phyloP scores from a whole-genome alignment of 1,140 invertebrate genomes.

The Leptinotarsa lineolata region DNA sequence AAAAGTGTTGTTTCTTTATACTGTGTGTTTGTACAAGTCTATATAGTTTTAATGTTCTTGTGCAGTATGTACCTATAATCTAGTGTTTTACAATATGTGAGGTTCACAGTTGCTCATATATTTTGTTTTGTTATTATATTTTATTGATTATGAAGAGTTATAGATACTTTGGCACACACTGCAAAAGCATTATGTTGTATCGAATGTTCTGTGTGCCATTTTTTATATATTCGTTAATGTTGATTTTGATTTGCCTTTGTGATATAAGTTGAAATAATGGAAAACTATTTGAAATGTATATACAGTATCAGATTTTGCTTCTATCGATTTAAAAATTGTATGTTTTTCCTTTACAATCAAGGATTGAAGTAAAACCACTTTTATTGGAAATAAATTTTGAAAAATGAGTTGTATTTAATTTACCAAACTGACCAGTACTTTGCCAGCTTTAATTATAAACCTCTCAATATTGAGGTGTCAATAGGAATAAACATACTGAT shows the following conservation, averaged over 20 bases:
- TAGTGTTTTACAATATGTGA: constrained; percentile 35
- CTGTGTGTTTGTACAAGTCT: constrained; percentile 41
- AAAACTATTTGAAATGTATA: constrained; percentile 42
- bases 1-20: constrained; percentile 39
- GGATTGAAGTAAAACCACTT: constrained; percentile 52
- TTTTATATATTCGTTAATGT: constrained; percentile 18
- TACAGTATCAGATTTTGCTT: constrained; percentile 45
- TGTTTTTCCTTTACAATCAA: constrained; percentile 53
- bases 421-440: no score
- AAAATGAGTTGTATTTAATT: background rate
- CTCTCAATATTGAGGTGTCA: no score
- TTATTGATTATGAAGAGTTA: constrained; percentile 30
- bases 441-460: no score
- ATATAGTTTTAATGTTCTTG: constrained; percentile 42
- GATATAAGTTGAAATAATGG: constrained; percentile 38
- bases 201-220: constrained; percentile 21
- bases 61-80: constrained; percentile 41
- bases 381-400: constrained; percentile 49
- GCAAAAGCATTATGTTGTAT: constrained; percentile 20
- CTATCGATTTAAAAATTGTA: constrained; percentile 44
- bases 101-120: constrained; percentile 27
- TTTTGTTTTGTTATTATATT: constrained; percentile 26
- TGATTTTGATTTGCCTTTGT: constrained; percentile 34
- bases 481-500: no score
- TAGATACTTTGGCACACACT: constrained; percentile 21